A percentile compares a stretch with the other conserved stretches of the same genome.
These are phyloP conservation scores for Leucophora obtusa DNA, from an alignment of 2,888 invertebrate genomes.

Conservation along the genomic window DNA sequence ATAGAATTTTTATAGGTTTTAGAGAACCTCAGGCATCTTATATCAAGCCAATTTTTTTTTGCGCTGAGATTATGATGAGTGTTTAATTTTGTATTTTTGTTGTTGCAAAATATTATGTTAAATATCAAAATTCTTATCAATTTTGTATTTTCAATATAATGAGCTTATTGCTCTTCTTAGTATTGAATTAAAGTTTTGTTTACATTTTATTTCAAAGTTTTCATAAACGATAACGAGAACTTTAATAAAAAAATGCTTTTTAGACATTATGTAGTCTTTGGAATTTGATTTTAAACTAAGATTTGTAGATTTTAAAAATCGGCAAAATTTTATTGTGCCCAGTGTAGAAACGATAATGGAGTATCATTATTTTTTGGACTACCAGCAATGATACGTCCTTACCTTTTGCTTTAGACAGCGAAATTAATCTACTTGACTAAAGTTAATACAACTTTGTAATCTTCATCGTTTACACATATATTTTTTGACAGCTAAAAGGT, in stretches of 20 bases:
- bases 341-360: too few relatives aligned
- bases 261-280: constrained; percentile 1
- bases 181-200: constrained; percentile 1
- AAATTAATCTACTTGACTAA: too few relatives aligned
- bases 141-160: background rate
- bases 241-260: background rate
- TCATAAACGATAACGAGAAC: background rate
- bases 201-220: background rate
- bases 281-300: background rate
- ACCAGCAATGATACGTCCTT: too few relatives aligned
- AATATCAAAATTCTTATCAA: constrained; percentile 1
- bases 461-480: too few relatives aligned
- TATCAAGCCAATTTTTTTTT: background rate
- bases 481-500: too few relatives aligned
- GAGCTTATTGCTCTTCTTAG: background rate
- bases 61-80: constrained; percentile 4
- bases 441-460: too few relatives aligned
- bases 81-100: background rate
- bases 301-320: background rate
- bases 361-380: too few relatives aligned
- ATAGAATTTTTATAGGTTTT: constrained; percentile 5
- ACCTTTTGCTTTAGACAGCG: too few relatives aligned
- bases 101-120: constrained; percentile 1
- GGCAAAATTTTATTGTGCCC: too few relatives aligned
- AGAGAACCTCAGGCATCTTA: background rate